Base-by-base conservation (phyloP, 2,797 vertebrate genomes). In the Chlorospingus semifuscus region DNA sequence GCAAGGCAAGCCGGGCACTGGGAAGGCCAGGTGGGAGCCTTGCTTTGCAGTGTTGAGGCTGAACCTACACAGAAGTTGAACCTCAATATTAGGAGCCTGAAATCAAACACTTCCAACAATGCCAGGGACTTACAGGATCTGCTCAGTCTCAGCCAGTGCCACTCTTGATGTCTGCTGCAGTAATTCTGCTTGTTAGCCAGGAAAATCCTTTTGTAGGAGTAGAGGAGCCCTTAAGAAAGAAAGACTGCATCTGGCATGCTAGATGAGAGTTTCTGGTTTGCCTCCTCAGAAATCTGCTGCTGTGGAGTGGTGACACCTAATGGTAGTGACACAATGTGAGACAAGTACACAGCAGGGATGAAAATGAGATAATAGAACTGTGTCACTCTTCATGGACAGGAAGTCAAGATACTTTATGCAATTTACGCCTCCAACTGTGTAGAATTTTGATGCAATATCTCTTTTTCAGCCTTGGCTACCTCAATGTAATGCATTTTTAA, bases 281-380 rank as follows among this genome's bases (percentile, higher is more conserved):
- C 1, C 8, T 37, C 44, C 55, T 90, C 52, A 59, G 66, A 84
- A 87, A 78, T 68, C 72, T 93, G 61, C 57, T 59, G 90, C 47
- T 70, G 89, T 74, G 76, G 82, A 74, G 81, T 83, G 90, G 84
- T 72, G 89, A 94, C 94, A 95, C 83, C 86, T 91, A 91, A 92
- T 13, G 83, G 94, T 32, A 56, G 77, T 41, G 49, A 72, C 69
- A 49, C 56, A 37, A 9, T 6, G 26, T 50, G 83, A 84, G 70
- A 59, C 77, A 82, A 0, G 0, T n/a, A 75, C 37, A 32, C 17
- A 60, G 27, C 27, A 50, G 27, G 15, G 39, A 44, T 79, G 44
- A 44, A 79, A 80, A 24, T 19, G 22, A 56, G 42, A 49, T 76
- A 20, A 24, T 83, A 65, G 34, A 39, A 69, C 6, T 22, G 9